Percentiles rank a stretch among this genome's conserved stretches.
Evolutionary conservation across 2,113 vertebrate species (phyloP).

Genomic region (Hirundichthys speculiger): DNA sequence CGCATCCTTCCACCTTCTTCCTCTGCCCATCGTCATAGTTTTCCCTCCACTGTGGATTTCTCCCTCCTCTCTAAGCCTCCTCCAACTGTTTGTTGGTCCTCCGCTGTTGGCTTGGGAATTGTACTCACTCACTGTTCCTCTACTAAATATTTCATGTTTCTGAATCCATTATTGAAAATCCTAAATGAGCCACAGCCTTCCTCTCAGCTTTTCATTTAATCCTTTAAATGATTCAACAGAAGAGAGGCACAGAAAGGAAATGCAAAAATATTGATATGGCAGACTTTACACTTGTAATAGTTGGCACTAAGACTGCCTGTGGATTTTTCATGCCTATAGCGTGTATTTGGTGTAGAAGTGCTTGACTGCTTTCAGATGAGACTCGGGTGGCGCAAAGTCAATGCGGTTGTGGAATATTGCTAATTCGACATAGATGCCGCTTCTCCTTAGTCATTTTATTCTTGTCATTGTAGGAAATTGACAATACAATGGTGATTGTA

Average conservation of each 20-base stretch:
- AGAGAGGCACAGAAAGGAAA: conserved; percentile 47
- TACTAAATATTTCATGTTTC: conserved; percentile 78
- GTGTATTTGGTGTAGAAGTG: conserved; percentile 13
- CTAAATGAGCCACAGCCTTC: conserved; percentile 64
- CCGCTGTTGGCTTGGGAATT: conserved; percentile 44
- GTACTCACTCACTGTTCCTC: conserved; percentile 44
- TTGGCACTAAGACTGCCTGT: conserved; percentile 24
- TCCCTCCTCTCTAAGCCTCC: conserved; percentile 14
- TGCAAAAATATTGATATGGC: conserved; percentile 60
- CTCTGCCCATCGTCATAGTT: not conserved
- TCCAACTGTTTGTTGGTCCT: conserved; percentile 67
- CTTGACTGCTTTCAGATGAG: conserved; percentile 25
- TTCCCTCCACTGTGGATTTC: conserved; percentile 20
- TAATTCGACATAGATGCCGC: conserved; percentile 29
- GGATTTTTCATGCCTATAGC: not conserved
- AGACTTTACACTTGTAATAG: conserved; percentile 23
- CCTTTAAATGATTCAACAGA: conserved; percentile 69
- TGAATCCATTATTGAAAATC: conserved; percentile 80
- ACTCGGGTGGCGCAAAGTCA: conserved; percentile 38
- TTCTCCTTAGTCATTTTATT: conserved; percentile 27
- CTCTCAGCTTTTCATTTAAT: conserved; percentile 69
- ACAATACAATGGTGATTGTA: conserved; percentile 29
- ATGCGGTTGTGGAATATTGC: conserved; percentile 18
- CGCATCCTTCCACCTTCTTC: not conserved
- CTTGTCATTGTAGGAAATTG: conserved; percentile 34